Percentiles rank a stretch among this genome's conserved stretches.
Evolutionary conservation across 2,888 invertebrate species (phyloP).

Genomic region (Amiota minor): DNA sequence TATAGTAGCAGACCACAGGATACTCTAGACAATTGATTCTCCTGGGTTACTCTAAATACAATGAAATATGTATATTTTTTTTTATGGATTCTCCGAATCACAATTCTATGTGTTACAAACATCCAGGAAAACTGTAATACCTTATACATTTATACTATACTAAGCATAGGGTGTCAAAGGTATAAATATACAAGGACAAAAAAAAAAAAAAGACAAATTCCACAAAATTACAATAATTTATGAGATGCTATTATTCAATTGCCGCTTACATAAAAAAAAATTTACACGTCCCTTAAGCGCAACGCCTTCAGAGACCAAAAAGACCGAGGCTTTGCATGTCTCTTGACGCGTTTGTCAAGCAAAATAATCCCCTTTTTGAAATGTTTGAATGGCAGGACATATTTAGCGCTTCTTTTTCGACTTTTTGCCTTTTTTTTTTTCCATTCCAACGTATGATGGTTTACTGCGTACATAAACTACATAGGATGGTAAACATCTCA

Average conservation of each 20-base stretch:
- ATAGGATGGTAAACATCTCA: background rate
- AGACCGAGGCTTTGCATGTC: slow-evolving; percentile 15
- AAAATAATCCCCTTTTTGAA: slow-evolving; percentile 15
- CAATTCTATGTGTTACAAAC: slow-evolving; percentile 77
- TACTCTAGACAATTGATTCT: no score
- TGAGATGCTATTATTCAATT: slow-evolving; percentile 49
- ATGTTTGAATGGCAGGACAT: slow-evolving; percentile 19
- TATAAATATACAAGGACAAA: background rate
- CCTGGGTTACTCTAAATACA: no score
- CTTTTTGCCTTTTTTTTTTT: background rate
- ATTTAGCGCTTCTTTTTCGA: background rate
- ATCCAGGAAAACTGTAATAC: no score
- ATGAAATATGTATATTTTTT: no score
- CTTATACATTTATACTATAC: slow-evolving; percentile 3
- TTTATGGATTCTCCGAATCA: background rate
- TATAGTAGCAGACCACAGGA: no score
- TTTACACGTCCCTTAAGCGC: background rate
- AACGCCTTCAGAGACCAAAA: background rate
- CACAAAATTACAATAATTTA: slow-evolving; percentile 47
- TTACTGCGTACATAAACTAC: background rate
- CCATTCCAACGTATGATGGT: background rate
- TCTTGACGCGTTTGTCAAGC: slow-evolving; percentile 22
- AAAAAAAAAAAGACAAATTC: background rate
- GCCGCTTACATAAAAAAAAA: background rate
- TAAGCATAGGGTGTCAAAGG: background rate